Percentiles rank a stretch among this genome's conserved stretches.
Conservation (phyloP, 2,888 invertebrate species). For the Epirrhoe alternata region DNA sequence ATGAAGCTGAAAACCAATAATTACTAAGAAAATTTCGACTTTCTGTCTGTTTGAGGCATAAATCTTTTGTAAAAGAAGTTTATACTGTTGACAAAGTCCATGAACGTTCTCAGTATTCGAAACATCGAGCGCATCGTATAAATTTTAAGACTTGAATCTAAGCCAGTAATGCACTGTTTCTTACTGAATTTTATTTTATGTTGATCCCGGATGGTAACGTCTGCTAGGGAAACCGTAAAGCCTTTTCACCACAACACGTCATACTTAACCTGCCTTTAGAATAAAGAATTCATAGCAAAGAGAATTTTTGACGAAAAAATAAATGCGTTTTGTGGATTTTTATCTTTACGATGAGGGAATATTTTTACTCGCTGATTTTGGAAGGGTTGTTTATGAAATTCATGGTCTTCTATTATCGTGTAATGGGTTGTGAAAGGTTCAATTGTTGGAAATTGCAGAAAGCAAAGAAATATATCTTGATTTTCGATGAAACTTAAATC, state of each 20-base stretch:
- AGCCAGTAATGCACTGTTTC: constrained; percentile 54
- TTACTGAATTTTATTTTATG: constrained; percentile 73
- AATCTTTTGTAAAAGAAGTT: too few species aligned
- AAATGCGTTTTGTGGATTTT: constrained; percentile 59
- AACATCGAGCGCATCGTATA: constrained; percentile 3
- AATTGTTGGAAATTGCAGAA: neutral
- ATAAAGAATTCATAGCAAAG: constrained; percentile 71
- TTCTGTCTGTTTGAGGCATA: too few species aligned
- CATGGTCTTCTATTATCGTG: constrained; percentile 18
- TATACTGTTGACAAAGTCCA: neutral
- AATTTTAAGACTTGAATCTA: constrained; percentile 25
- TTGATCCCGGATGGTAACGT: constrained; percentile 67
- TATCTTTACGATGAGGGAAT: constrained; percentile 50
- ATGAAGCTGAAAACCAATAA: too few species aligned
- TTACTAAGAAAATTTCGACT: too few species aligned
- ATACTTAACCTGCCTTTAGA: constrained; percentile 63
- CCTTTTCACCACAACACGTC: constrained; percentile 57
- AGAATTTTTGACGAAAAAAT: constrained; percentile 67
- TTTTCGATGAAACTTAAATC: too few species aligned
- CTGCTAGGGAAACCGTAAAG: constrained; percentile 69
- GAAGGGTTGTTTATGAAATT: constrained; percentile 28
- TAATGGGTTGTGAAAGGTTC: neutral
- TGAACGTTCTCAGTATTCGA: constrained; percentile 1
- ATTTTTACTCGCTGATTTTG: constrained; percentile 30
- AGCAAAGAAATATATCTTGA: neutral